phyloP scores from a whole-genome alignment of 2,888 invertebrate species.

The Papilio demoleus region DNA sequence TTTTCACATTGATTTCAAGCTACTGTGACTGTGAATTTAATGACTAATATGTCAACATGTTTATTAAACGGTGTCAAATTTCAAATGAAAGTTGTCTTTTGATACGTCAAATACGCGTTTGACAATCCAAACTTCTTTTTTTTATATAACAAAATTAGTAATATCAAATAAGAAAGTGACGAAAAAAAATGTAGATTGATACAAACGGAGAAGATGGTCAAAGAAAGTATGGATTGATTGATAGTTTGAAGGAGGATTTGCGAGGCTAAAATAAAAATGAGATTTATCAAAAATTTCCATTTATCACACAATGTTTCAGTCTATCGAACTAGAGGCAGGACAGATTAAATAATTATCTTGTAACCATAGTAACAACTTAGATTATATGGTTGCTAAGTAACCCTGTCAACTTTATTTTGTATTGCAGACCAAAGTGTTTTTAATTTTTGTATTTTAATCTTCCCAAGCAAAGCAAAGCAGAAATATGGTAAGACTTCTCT shows the following conservation, averaged over 20 bases:
- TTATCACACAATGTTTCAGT: too few species aligned
- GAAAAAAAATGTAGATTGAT: too few species aligned
- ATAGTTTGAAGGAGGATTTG: too few species aligned
- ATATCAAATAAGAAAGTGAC: neutral
- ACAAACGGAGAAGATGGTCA: too few species aligned
- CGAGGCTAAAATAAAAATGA: too few species aligned
- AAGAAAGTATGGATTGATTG: too few species aligned
- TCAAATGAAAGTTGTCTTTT: neutral
- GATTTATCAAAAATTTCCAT: too few species aligned
- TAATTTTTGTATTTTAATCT: conserved; percentile 14
- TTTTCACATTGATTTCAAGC: conserved; percentile 18
- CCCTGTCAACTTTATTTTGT: conserved; percentile 27
- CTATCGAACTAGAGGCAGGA: neutral
- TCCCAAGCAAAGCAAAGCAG: neutral
- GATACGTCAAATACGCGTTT: neutral
- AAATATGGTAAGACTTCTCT: conserved; percentile 26
- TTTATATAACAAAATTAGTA: neutral
- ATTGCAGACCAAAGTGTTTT: neutral
- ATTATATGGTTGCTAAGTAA: conserved; percentile 15
- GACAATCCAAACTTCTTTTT: neutral
- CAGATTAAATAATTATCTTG: conserved; percentile 8
- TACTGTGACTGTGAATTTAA: conserved; percentile 34
- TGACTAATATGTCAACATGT: conserved; percentile 12
- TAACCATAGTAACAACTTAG: conserved; percentile 13
- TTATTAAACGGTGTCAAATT: conserved; percentile 38